phyloP scores from a whole-genome alignment of 2,113 vertebrate genomes.

The Ibidorhyncha struthersii region DNA sequence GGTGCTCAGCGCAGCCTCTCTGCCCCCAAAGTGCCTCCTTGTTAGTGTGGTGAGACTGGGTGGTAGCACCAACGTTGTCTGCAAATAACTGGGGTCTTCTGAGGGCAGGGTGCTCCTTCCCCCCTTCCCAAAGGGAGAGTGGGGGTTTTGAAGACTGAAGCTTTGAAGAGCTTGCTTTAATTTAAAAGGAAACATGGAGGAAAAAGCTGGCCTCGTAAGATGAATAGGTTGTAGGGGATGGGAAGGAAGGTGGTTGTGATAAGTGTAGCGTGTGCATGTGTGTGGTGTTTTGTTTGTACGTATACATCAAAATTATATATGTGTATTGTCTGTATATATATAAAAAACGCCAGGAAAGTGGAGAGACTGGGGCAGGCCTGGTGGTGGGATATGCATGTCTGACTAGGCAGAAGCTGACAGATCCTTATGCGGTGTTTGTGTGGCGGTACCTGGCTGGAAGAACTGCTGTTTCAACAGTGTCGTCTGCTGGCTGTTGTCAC shows the following conservation, averaged over 20 bases:
- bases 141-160: background rate
- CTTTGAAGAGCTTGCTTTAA: background rate
- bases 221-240: background rate
- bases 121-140: background rate
- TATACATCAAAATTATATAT: background rate
- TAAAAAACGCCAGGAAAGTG: background rate
- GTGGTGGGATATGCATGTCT: background rate
- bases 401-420: background rate
- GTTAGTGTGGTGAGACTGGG: background rate
- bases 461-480: background rate
- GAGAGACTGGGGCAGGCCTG: background rate
- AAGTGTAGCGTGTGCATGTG: background rate
- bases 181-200: background rate
- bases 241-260: background rate
- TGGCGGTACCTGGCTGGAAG: background rate
- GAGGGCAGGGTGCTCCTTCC: background rate
- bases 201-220: background rate
- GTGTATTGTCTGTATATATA: fast-evolving
- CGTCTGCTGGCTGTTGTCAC: background rate
- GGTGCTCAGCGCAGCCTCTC: fast-evolving
- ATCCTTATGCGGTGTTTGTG: background rate
- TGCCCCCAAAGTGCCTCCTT: background rate
- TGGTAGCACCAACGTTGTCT: background rate
- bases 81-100: background rate
- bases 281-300: background rate